Base-by-base conservation (phyloP, 2,113 vertebrate genomes). In the Cacatua alba region DNA sequence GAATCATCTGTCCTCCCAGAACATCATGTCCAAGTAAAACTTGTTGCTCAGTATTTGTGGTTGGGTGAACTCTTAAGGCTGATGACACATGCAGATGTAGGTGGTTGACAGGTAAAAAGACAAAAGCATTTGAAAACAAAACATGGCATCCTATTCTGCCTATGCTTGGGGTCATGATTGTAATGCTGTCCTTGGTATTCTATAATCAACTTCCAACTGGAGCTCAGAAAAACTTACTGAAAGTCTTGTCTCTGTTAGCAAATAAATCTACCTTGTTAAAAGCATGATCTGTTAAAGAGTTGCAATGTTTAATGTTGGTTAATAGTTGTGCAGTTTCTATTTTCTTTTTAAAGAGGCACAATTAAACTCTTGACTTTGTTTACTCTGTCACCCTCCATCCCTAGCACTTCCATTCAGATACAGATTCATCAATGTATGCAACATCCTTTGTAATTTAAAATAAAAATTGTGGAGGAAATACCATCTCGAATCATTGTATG, bases 281-380 rank as follows among this genome's bases (percentile, higher is more conserved):
- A 97, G 98, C 98, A 99, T 99, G 99, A 99, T 98, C 98, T 99
- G 98, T 99, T 99, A 98, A 98, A 98, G 98, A 98, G 98, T 99
- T 98, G 98, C 98, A 98, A 98, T 98, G 98, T 98, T 98, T 98
- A 98, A 98, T 98, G 99, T 99, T 98, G 98, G 98, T 98, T 99
- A 98, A 99, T 98, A 99, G 98, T 99, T 92, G 98, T 99, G 98
- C 98, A 98, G 98, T 98, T 98, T 98, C 98, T 98, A 78, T 80
- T 87, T 91, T 63, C 24, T 97, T 98, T 96, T 43, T 95, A 94
- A 98, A 96, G 98, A 99, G 98, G 98, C 98, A 99, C 98, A 98
- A 95, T 98, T 97, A 94, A 96, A 92, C 94, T 76, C 84, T 97
- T 97, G 97, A 97, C 98, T 98, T 98, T 97, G 97, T 97, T 97